Evolutionary conservation across 1,140 invertebrate species (phyloP).

Genomic region (Augochlora pura): DNA sequence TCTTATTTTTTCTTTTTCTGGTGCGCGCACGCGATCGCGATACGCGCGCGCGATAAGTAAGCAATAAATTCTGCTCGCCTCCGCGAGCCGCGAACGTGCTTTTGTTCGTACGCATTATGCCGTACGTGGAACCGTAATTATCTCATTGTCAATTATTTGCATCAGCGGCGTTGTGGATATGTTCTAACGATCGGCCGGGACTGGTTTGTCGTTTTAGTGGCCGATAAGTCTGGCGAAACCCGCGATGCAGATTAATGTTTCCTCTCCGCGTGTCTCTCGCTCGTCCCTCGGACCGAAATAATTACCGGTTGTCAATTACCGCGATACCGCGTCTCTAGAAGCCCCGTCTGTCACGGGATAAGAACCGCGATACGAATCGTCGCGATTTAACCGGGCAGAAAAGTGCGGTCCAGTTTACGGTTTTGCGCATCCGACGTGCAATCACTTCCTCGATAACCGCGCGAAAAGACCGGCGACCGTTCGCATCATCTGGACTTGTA

Average conservation of each 20-base stretch:
- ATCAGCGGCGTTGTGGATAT: slow-evolving; percentile 39
- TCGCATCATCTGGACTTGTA: too few relatives aligned
- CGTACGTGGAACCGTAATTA: slow-evolving; percentile 28
- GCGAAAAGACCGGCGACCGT: too few relatives aligned
- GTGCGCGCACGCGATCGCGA: background rate
- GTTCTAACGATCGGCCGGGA: slow-evolving; percentile 31
- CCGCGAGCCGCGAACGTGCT: background rate
- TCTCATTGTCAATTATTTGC: slow-evolving; percentile 47
- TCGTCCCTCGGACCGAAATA: slow-evolving; percentile 26
- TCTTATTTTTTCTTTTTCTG: background rate
- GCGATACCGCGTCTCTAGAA: background rate
- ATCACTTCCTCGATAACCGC: too few relatives aligned
- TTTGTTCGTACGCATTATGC: slow-evolving; percentile 48
- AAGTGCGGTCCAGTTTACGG: background rate
- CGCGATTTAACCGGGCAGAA: background rate
- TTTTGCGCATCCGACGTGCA: too few relatives aligned
- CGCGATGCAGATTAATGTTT: slow-evolving; percentile 38
- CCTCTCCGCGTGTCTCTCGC: slow-evolving; percentile 27
- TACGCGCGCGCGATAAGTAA: slow-evolving; percentile 15
- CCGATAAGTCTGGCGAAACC: slow-evolving; percentile 31
- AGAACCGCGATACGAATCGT: background rate
- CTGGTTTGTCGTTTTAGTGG: slow-evolving; percentile 33
- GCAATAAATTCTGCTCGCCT: slow-evolving; percentile 37
- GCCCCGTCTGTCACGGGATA: slow-evolving; percentile 8
- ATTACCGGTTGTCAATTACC: slow-evolving; percentile 40